A percentile compares a stretch with the other conserved stretches of the same genome.
Evolutionary conservation across 1,140 invertebrate species (phyloP).

Genomic region (Coenobita brevimanus): DNA sequence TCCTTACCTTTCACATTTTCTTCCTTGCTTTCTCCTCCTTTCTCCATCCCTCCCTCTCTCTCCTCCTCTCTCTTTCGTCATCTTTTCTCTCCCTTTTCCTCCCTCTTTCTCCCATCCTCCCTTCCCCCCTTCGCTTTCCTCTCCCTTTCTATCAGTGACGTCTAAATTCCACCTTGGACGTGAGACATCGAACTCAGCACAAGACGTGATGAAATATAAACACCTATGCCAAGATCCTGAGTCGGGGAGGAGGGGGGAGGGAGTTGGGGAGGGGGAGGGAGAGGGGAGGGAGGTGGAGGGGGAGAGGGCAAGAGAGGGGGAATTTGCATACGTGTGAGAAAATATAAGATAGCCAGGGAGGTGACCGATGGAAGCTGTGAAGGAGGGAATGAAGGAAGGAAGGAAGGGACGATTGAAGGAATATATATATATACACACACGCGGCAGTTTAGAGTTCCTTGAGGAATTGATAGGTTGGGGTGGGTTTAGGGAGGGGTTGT

Average conservation of each 20-base stretch:
- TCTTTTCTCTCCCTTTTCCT: background rate
- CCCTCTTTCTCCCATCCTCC: background rate
- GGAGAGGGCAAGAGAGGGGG: background rate
- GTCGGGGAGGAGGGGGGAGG: background rate
- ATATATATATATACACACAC: too few relatives aligned
- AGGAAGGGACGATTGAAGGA: too few relatives aligned
- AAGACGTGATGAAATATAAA: too few relatives aligned
- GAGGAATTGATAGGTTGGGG: too few relatives aligned
- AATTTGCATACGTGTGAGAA: too few relatives aligned
- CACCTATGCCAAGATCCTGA: too few relatives aligned
- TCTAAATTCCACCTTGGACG: background rate
- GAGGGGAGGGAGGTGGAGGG: background rate
- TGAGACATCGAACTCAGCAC: too few relatives aligned
- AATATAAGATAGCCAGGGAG: background rate
- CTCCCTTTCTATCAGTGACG: background rate
- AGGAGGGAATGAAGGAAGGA: background rate
- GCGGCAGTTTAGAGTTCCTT: too few relatives aligned
- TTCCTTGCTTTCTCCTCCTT: background rate
- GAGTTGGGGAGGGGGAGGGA: background rate
- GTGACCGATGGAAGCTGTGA: background rate
- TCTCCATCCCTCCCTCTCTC: conserved; percentile 5
- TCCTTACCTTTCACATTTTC: background rate
- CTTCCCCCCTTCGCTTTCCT: background rate
- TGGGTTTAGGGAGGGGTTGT: too few relatives aligned
- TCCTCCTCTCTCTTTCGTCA: background rate